A percentile compares a stretch with the other conserved stretches of the same genome.
Evolutionary conservation across 2,113 vertebrate genomes (phyloP).

Genomic region (Vulpes ferrilata): DNA sequence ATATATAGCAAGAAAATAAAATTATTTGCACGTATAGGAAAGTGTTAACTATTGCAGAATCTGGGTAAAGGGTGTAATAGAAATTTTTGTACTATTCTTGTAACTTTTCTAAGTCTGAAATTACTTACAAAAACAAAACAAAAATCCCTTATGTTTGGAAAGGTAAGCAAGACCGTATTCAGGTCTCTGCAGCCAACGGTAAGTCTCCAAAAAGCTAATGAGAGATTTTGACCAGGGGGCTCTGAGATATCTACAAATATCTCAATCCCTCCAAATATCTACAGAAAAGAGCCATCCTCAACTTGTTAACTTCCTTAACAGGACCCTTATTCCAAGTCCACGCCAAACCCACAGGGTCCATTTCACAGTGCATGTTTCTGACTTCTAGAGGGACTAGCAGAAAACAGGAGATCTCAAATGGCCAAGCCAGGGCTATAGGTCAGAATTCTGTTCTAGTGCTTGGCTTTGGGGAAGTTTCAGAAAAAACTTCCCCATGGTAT

Average conservation of each 20-base stretch:
- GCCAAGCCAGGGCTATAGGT: not conserved
- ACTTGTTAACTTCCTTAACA: not conserved
- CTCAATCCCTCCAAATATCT: not conserved
- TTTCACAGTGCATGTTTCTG: not conserved
- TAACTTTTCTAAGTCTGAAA: not conserved
- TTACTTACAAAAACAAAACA: not conserved
- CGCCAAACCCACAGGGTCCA: not conserved
- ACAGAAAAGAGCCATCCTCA: not conserved
- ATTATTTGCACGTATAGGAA: not conserved
- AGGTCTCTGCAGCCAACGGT: not conserved
- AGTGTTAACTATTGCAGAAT: not conserved
- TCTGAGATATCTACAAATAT: not conserved
- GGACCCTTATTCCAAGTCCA: not conserved
- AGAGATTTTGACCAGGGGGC: not conserved
- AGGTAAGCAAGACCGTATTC: not conserved
- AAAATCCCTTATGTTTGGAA: not conserved
- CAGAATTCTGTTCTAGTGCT: not conserved
- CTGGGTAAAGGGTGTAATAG: not conserved
- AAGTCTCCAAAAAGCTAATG: not conserved
- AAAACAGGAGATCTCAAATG: not conserved
- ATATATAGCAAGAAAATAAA: not conserved
- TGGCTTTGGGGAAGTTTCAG: not conserved
- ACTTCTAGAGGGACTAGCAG: not conserved
- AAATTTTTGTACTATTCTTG: not conserved
- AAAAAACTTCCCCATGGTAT: not conserved